Evolutionary conservation across 2,888 invertebrate species (phyloP).

Genomic region (Dastarcus helophoroides): DNA sequence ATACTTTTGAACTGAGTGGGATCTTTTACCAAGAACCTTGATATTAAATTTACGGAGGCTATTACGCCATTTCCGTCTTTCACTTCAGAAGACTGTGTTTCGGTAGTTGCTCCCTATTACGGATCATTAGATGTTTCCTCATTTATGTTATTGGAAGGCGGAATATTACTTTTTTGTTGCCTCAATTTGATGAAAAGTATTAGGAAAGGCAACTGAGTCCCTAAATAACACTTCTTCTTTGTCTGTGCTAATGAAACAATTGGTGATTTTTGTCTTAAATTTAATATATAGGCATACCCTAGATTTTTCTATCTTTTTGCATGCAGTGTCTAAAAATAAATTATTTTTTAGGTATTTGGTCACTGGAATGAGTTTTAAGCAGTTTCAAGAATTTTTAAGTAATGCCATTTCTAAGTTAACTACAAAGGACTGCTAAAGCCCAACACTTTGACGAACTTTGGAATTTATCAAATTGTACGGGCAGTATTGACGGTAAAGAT

Average conservation of each 20-base stretch:
- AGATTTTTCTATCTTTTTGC: conserved; percentile 1
- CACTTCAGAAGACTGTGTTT: background rate
- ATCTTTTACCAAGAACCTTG: background rate
- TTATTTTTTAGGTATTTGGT: background rate
- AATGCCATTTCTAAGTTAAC: background rate
- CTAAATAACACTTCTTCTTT: conserved; percentile 1
- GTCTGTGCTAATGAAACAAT: background rate
- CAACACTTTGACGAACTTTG: conserved; percentile 1
- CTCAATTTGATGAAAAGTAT: background rate
- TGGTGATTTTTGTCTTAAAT: conserved; percentile 1
- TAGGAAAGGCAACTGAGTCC: background rate
- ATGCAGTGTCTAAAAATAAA: background rate
- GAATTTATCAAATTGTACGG: conserved; percentile 1
- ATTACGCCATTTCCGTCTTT: background rate
- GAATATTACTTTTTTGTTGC: background rate
- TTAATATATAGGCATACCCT: background rate
- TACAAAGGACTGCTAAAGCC: background rate
- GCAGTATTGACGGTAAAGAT: conserved; percentile 1
- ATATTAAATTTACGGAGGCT: conserved; percentile 1
- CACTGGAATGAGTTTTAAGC: conserved; percentile 1
- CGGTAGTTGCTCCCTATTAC: background rate
- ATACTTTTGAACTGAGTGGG: background rate
- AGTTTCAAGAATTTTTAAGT: background rate
- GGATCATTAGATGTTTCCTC: conserved; percentile 1
- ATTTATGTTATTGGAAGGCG: conserved; percentile 1